Conservation (phyloP, 2,113 vertebrate genomes). For the Prochilodus magdalenae region DNA sequence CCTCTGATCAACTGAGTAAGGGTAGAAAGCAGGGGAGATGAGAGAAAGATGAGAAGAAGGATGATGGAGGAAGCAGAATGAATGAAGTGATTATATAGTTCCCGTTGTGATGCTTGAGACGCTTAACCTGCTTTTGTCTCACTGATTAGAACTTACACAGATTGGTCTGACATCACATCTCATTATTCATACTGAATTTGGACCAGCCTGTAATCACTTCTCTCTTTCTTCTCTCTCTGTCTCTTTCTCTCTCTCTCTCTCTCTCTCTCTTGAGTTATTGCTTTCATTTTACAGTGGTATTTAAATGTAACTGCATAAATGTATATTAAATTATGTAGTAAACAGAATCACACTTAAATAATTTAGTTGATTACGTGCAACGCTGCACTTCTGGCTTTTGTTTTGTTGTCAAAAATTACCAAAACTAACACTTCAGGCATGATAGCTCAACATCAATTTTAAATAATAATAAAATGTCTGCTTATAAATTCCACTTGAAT, state of each 20-base stretch:
- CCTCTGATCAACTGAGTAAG: background rate
- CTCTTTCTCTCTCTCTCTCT: background rate
- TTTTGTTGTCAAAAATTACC: no score
- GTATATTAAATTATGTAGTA: background rate
- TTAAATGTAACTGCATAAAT: background rate
- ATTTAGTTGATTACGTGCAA: background rate
- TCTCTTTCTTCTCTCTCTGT: constrained; percentile 2
- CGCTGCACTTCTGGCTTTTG: no score
- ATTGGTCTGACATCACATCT: constrained; percentile 27
- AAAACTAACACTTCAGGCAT: no score
- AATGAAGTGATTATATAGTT: background rate
- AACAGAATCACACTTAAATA: background rate
- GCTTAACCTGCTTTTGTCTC: constrained; percentile 38
- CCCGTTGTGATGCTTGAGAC: background rate
- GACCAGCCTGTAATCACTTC: background rate
- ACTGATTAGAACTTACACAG: constrained; percentile 36
- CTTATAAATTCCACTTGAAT: no score
- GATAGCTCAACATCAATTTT: no score
- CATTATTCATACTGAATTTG: constrained; percentile 33
- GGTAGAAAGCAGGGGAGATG: background rate
- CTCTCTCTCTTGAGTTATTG: background rate
- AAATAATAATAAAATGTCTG: no score
- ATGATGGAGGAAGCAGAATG: background rate
- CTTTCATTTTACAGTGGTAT: background rate
- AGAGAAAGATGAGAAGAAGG: background rate